Evolutionary conservation across 2,888 invertebrate species (phyloP).

Genomic region (Parapristionchus giblindavisi): DNA sequence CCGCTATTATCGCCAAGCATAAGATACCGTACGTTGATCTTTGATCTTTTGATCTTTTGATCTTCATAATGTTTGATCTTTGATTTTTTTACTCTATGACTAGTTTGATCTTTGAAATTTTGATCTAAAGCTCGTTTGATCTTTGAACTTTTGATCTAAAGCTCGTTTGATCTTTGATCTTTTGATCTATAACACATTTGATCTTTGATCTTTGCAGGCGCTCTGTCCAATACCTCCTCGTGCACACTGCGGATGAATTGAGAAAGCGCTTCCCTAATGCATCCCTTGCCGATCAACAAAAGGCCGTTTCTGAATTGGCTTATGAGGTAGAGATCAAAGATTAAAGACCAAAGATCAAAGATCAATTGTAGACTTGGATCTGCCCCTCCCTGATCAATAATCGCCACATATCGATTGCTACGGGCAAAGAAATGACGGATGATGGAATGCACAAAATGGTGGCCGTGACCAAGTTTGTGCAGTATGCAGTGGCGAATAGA

Average conservation of each 20-base stretch:
- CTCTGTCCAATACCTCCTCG: slow-evolving; percentile 52
- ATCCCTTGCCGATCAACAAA: slow-evolving; percentile 49
- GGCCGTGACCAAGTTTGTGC: slow-evolving; percentile 81
- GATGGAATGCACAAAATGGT: slow-evolving; percentile 74
- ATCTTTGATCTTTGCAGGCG: slow-evolving; percentile 50
- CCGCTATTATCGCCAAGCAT: slow-evolving; percentile 48
- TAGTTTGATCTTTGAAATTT: background rate
- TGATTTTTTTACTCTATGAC: background rate
- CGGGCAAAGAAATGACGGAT: slow-evolving; percentile 74
- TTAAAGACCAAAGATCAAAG: background rate
- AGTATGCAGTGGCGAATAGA: slow-evolving; percentile 83
- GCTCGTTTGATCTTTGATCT: too few relatives aligned
- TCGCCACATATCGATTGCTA: slow-evolving; percentile 34
- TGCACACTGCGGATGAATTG: slow-evolving; percentile 47
- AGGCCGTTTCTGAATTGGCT: slow-evolving; percentile 54
- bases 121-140: too few relatives aligned
- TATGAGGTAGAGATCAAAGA: slow-evolving; percentile 46
- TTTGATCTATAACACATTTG: too few relatives aligned
- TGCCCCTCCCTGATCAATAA: slow-evolving; percentile 20
- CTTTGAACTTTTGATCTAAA: too few relatives aligned
- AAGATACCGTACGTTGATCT: slow-evolving; percentile 46
- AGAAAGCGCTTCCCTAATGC: slow-evolving; percentile 51
- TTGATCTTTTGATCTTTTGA: background rate
- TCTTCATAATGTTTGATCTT: background rate
- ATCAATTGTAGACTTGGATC: slow-evolving; percentile 19